Conservation (phyloP, 2,888 invertebrate genomes). For the Caradrina kadenii region DNA sequence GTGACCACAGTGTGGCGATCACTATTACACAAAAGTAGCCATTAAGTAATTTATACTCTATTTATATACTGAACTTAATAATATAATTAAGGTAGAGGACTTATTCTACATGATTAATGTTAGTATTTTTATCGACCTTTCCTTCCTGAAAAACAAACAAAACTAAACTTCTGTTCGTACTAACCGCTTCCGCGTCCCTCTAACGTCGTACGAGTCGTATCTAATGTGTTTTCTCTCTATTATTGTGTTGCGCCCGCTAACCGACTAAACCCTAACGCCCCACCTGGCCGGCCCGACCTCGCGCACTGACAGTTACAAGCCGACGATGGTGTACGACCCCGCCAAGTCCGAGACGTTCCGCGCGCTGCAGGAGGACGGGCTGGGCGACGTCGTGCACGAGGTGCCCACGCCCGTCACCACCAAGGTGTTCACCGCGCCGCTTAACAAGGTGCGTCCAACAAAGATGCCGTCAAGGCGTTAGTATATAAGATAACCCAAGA, state of each 20-base stretch:
- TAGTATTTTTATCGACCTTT: slow-evolving; percentile 96
- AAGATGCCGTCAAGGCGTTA: neutral
- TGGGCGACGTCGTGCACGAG: slow-evolving; percentile 92
- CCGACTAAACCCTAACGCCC: slow-evolving; percentile 88
- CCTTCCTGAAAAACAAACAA: slow-evolving; percentile 93
- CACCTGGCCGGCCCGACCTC: slow-evolving; percentile 67
- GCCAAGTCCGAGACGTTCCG: slow-evolving; percentile 97
- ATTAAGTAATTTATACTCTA: slow-evolving; percentile 70
- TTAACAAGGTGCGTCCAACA: slow-evolving; percentile 86
- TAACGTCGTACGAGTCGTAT: slow-evolving; percentile 75
- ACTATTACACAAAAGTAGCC: slow-evolving; percentile 67
- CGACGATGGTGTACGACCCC: slow-evolving; percentile 95
- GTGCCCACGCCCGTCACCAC: slow-evolving; percentile 93
- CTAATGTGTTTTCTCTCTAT: slow-evolving; percentile 82
- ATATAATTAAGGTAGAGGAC: slow-evolving; percentile 79
- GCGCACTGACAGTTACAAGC: slow-evolving; percentile 89
- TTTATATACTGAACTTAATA: slow-evolving; percentile 68
- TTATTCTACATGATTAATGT: slow-evolving; percentile 90
- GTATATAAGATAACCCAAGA: neutral
- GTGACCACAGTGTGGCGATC: slow-evolving; percentile 70
- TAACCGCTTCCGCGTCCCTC: slow-evolving; percentile 83
- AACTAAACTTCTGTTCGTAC: slow-evolving; percentile 77
- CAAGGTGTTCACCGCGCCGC: slow-evolving; percentile 94
- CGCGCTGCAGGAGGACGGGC: slow-evolving; percentile 95
- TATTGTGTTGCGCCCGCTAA: slow-evolving; percentile 87